Percentiles rank a stretch among this genome's conserved stretches.
These are phyloP conservation scores for Hypotaenidia okinawae DNA, from an alignment of 2,797 vertebrate species.

Conservation along the genomic window DNA sequence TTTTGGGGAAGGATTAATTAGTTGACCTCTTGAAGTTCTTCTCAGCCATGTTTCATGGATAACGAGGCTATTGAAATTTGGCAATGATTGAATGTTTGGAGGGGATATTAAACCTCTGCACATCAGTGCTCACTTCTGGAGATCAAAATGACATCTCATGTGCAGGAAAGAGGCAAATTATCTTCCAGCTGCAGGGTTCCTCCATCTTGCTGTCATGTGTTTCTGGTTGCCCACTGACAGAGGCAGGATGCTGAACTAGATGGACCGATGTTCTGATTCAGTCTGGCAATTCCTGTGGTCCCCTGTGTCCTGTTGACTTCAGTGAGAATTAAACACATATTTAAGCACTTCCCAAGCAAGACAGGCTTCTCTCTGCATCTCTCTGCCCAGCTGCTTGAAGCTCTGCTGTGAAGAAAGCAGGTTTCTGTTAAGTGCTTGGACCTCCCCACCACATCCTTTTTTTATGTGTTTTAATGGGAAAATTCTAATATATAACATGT, in stretches of 20 bases:
- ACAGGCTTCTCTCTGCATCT: not conserved
- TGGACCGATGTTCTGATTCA: not conserved
- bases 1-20: not conserved
- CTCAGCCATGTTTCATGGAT: not conserved
- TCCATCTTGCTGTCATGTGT: slow-evolving; percentile 9
- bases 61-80: not conserved
- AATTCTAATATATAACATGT: not conserved
- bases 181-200: not conserved
- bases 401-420: not conserved
- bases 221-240: not conserved
- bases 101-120: not conserved
- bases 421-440: not conserved
- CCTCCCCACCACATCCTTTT: not conserved
- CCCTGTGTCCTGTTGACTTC: not conserved
- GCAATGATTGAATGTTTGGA: not conserved
- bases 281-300: not conserved
- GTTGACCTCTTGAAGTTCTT: not conserved
- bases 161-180: not conserved
- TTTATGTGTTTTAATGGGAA: not conserved
- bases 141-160: not conserved
- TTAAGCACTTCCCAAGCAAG: not conserved
- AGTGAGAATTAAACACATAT: not conserved
- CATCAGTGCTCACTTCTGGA: not conserved
- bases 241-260: not conserved
- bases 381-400: not conserved